phyloP scores from a whole-genome alignment of 2,113 vertebrate genomes.

The Lates calcarifer region DNA sequence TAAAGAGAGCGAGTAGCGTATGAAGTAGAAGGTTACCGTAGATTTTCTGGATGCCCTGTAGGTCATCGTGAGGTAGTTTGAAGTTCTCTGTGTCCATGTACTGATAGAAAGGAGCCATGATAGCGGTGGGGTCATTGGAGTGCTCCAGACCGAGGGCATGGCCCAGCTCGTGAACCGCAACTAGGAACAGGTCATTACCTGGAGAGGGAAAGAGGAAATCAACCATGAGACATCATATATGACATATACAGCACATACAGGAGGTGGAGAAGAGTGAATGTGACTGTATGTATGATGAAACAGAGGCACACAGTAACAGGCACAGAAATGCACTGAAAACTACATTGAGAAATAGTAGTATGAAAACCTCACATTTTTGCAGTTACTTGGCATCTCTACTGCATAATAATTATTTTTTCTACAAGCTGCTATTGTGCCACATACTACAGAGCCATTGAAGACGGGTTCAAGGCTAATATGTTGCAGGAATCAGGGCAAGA shows the following conservation, averaged over 20 bases:
- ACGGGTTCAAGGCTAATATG: neutral
- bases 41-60: constrained; percentile 88
- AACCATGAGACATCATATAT: neutral
- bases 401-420: neutral
- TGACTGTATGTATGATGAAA: no score
- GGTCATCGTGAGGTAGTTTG: constrained; percentile 88
- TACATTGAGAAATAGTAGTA: neutral
- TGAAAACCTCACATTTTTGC: neutral
- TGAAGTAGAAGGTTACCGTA: constrained; percentile 78
- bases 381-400: neutral
- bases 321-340: neutral
- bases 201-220: constrained; percentile 26
- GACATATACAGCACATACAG: neutral
- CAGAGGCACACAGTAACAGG: neutral
- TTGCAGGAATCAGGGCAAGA: neutral
- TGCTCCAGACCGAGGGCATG: constrained; percentile 87
- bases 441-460: neutral
- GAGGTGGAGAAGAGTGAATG: no score
- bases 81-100: constrained; percentile 88
- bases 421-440: neutral
- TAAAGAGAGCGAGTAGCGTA: neutral
- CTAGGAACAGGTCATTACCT: constrained; percentile 87
- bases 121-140: constrained; percentile 87
- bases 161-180: constrained; percentile 88
- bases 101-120: constrained; percentile 89